Percentiles rank a stretch among this genome's conserved stretches.
phyloP scores from a whole-genome alignment of 2,888 invertebrate genomes.

The Drosophila cognata region DNA sequence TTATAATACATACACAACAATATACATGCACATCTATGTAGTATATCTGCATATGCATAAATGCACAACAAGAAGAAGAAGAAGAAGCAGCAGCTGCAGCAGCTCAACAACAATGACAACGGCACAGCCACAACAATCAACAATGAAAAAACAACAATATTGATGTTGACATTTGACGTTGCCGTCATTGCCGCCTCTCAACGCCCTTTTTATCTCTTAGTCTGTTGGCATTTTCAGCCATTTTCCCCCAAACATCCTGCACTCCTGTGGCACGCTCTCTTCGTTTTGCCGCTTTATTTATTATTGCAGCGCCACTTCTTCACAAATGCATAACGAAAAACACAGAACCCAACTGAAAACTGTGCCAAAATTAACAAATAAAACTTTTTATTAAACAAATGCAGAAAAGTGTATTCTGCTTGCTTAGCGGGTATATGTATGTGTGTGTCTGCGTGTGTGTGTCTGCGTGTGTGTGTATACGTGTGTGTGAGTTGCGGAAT shows the following conservation, averaged over 20 bases:
- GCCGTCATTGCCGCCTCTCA: constrained; percentile 55
- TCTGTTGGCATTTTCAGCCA: constrained; percentile 53
- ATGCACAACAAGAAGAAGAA: constrained; percentile 58
- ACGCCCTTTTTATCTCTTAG: constrained; percentile 50
- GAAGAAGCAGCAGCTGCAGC: constrained; percentile 27
- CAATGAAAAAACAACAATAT: constrained; percentile 43
- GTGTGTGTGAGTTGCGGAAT: constrained; percentile 24
- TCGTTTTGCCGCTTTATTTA: constrained; percentile 65
- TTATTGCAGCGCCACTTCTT: constrained; percentile 66
- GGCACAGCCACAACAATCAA: constrained; percentile 44
- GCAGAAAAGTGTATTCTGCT: constrained; percentile 64
- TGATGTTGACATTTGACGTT: constrained; percentile 81
- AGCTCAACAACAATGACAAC: constrained; percentile 33
- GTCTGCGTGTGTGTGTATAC: constrained; percentile 14
- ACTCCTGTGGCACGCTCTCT: not conserved
- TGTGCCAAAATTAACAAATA: constrained; percentile 76
- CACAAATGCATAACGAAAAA: constrained; percentile 50
- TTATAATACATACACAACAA: constrained; percentile 34
- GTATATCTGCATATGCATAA: constrained; percentile 53
- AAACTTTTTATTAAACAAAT: constrained; percentile 75
- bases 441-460: constrained; percentile 12
- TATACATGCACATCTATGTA: constrained; percentile 18
- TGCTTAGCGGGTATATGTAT: constrained; percentile 37
- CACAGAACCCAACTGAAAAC: constrained; percentile 49
- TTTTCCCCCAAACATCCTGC: constrained; percentile 12